Evolutionary conservation across 2,888 invertebrate genomes (phyloP).

Genomic region (Phlogophora meticulosa): DNA sequence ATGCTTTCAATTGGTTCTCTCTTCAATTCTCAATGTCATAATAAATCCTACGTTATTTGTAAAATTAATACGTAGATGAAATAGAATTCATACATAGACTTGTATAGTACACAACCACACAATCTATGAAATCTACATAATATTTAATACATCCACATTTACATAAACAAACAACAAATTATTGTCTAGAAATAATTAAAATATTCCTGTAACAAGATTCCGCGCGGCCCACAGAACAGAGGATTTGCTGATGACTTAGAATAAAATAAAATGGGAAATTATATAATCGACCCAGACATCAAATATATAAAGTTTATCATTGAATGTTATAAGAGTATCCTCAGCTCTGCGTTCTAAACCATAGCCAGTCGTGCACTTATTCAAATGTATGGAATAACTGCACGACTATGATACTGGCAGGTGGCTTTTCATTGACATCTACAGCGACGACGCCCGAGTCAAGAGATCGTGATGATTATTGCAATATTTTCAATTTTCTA

Average conservation of each 20-base stretch:
- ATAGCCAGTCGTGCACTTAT: not conserved
- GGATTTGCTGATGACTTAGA: slow-evolving; percentile 10
- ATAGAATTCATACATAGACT: slow-evolving; percentile 3
- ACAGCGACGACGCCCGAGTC: too few species aligned
- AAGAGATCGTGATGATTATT: too few species aligned
- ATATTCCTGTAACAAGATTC: not conserved
- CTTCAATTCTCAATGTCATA: slow-evolving; percentile 7
- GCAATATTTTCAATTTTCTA: too few species aligned
- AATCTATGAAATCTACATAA: slow-evolving; percentile 16
- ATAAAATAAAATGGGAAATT: slow-evolving; percentile 5
- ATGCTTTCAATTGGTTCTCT: slow-evolving; percentile 3
- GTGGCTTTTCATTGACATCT: slow-evolving; percentile 1
- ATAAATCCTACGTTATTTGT: slow-evolving; percentile 1
- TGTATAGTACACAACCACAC: slow-evolving; percentile 15
- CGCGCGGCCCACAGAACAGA: not conserved
- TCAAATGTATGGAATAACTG: not conserved
- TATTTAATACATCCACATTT: slow-evolving; percentile 7
- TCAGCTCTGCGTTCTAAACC: not conserved
- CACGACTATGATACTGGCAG: not conserved
- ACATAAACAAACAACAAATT: slow-evolving; percentile 10
- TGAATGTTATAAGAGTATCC: slow-evolving; percentile 5
- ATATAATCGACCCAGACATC: not conserved
- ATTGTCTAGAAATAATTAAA: slow-evolving; percentile 22
- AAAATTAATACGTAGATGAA: not conserved
- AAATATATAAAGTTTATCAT: too few species aligned